Conservation (phyloP, 1,140 invertebrate genomes). For the Latrodectus geometricus region DNA sequence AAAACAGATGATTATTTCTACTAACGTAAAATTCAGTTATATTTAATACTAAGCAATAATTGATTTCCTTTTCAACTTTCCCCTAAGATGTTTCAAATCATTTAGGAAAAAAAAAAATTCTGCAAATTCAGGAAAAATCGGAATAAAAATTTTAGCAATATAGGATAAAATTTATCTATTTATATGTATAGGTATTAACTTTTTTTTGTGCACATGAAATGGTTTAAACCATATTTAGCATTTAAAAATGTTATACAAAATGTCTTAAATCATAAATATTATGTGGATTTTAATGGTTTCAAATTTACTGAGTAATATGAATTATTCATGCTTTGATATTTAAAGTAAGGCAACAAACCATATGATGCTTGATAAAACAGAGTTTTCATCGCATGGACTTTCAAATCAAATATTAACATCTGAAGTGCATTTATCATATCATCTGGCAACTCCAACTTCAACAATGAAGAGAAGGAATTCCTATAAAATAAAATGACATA, state of each 20-base stretch:
- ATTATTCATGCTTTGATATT: neutral
- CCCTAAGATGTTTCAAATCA: too few species aligned
- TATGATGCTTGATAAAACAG: slow-evolving; percentile 86
- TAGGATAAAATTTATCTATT: too few species aligned
- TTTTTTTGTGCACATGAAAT: too few species aligned
- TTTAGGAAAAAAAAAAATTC: too few species aligned
- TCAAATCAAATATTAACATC: slow-evolving; percentile 86
- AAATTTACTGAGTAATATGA: neutral
- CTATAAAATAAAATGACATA: slow-evolving; percentile 64
- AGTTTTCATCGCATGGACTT: slow-evolving; percentile 86
- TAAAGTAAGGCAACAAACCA: slow-evolving; percentile 34
- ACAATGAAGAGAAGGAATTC: slow-evolving; percentile 67
- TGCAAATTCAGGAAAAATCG: too few species aligned
- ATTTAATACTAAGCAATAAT: too few species aligned
- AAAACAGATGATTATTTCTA: too few species aligned
- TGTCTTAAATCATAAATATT: neutral
- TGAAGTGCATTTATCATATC: slow-evolving; percentile 86
- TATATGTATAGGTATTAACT: too few species aligned
- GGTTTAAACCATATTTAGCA: too few species aligned
- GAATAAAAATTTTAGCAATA: too few species aligned
- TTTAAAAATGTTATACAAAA: neutral
- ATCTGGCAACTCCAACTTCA: slow-evolving; percentile 79
- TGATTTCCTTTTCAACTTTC: too few species aligned
- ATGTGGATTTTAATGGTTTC: neutral
- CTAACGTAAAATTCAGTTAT: too few species aligned